Percentiles rank a stretch among this genome's conserved stretches.
Conservation (phyloP, 2,888 invertebrate genomes). For the Ophion slaviceki region DNA sequence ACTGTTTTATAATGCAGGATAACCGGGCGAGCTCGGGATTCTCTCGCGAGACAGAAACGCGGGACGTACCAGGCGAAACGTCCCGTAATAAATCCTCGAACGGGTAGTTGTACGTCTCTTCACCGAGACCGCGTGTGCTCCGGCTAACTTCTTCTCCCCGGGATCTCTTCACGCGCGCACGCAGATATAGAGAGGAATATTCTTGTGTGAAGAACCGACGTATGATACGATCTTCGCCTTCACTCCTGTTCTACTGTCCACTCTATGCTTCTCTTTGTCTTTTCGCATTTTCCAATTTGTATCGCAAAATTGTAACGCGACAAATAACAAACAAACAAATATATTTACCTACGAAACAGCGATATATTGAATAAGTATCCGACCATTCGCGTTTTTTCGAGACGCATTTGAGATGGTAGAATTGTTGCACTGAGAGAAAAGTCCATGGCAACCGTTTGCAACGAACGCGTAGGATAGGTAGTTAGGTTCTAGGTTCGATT, state of each 20-base stretch:
- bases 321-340: neutral
- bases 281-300: conserved; percentile 7
- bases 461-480: too few relatives aligned
- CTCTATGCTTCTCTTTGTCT: conserved; percentile 5
- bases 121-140: conserved; percentile 26
- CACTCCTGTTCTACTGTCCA: neutral
- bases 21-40: conserved; percentile 63
- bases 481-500: too few relatives aligned
- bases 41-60: conserved; percentile 71
- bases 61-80: conserved; percentile 71
- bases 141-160: conserved; percentile 24
- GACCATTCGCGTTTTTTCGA: too few relatives aligned
- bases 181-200: neutral
- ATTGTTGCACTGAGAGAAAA: too few relatives aligned
- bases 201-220: conserved; percentile 17
- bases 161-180: conserved; percentile 40
- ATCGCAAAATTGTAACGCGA: neutral
- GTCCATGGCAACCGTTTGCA: too few relatives aligned
- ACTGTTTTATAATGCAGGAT: conserved; percentile 82
- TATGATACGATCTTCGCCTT: conserved; percentile 43
- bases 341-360: too few relatives aligned
- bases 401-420: too few relatives aligned
- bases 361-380: too few relatives aligned
- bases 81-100: conserved; percentile 80
- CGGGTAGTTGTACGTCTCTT: conserved; percentile 79